Conservation (phyloP, 2,797 vertebrate species). For the Peromyscus nudipes region DNA sequence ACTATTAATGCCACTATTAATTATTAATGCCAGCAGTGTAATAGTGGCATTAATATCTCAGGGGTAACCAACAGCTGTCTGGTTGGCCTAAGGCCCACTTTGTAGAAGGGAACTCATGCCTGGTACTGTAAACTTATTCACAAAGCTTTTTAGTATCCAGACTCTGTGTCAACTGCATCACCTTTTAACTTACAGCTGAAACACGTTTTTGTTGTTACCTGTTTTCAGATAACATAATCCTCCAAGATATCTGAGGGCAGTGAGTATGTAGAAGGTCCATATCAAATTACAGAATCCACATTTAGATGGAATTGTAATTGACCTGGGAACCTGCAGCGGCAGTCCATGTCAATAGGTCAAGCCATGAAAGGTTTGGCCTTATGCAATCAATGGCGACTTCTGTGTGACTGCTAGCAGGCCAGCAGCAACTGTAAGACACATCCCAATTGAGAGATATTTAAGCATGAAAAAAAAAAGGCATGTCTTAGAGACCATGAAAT, state of each 20-base stretch:
- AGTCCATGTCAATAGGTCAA: background rate
- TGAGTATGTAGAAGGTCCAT: background rate
- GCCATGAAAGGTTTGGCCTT: background rate
- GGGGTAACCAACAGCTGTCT: background rate
- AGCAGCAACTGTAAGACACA: background rate
- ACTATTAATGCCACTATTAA: too few relatives aligned
- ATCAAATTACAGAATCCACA: background rate
- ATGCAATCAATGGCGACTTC: background rate
- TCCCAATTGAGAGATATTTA: background rate
- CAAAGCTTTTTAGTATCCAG: background rate
- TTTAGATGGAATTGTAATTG: background rate
- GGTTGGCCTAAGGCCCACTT: background rate
- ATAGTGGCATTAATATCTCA: background rate
- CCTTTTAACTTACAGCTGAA: background rate
- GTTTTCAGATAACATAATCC: background rate
- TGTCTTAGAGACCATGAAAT: background rate
- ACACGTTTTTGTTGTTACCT: background rate
- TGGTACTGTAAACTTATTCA: background rate
- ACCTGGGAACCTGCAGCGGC: background rate
- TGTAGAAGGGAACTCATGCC: background rate
- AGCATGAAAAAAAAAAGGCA: background rate
- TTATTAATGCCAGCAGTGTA: too few relatives aligned
- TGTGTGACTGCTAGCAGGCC: background rate
- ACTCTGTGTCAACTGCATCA: background rate
- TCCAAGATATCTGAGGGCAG: background rate